Base-by-base conservation (phyloP, 2,113 vertebrate genomes). In the Tupaia chinensis region DNA sequence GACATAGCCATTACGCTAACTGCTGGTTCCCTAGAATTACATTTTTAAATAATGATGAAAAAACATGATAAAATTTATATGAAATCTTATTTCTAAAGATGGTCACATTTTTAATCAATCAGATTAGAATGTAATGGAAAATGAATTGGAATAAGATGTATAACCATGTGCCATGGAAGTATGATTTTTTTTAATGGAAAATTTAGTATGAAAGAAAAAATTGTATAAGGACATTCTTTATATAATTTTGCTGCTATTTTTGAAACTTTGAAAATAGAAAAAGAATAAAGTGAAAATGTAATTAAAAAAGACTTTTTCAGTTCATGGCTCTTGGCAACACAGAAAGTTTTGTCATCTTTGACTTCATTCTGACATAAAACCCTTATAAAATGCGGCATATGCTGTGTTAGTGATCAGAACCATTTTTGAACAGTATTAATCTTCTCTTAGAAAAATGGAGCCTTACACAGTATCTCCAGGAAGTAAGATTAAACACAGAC, bases 251-350 rank as follows among this genome's bases (percentile, higher is more conserved):
- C 65, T 66, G 32, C 94, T 97, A 95, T 95, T 94, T 95, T 97
- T 96, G 73, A 87, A 96, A 96, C 86, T 83, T 94, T 92, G 83
- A 91, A 96, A 95, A 95, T 93, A 96, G 63, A n/a, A 92, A 95
- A 95, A 84, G 83, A 95, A 95, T 93, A 93, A 96, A 93, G 87
- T 74, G 58, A 84, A 96, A 96, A 92, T 78, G 3, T 90, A 96
- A 96, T 97, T 98, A 16, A 79, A 97, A 92, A 93, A 78, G 87
- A 95, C 85, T 90, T 97, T 96, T 89, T 95, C 63, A 92, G 92
- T 84, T 96, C 84, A 84, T 95, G 87, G 83, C 93, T 96, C 44
- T 95, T 5, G 5, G 72, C 54, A 80, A 65, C n/a, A 87, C 27
- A 69, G 91, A 81, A 83, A 93, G 27, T 95, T 97, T 96, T 92